Evolutionary conservation across 2,797 vertebrate genomes (phyloP).

Genomic region (Anisognathus igniventris): DNA sequence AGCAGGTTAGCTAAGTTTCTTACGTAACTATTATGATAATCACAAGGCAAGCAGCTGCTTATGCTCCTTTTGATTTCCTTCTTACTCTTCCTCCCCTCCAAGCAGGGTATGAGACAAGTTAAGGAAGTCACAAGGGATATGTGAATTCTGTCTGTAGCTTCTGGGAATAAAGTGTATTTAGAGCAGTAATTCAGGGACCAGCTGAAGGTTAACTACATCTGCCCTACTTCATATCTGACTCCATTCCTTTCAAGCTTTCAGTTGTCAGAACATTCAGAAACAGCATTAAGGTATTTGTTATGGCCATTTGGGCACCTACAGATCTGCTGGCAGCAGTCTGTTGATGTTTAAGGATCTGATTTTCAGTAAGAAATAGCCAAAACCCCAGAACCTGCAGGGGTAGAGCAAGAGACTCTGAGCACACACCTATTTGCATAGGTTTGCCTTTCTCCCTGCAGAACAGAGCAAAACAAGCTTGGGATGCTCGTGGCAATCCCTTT

Average conservation of each 20-base stretch:
- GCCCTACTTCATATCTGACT: background rate
- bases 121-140: background rate
- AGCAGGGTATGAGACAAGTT: background rate
- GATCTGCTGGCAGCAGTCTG: background rate
- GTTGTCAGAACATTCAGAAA: background rate
- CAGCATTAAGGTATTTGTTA: background rate
- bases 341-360: background rate
- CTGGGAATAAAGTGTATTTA: background rate
- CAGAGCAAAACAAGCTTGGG: background rate
- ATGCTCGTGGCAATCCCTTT: background rate
- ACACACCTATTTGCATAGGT: background rate
- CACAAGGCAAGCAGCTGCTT: constrained; percentile 60
- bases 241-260: background rate
- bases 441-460: background rate
- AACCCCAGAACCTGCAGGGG: background rate
- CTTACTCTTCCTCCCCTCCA: background rate
- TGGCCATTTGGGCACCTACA: background rate
- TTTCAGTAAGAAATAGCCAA: background rate
- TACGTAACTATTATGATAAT: constrained; percentile 7
- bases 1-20: constrained; percentile 54
- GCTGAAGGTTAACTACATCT: background rate
- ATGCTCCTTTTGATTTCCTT: constrained; percentile 35
- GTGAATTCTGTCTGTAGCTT: background rate
- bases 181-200: background rate
- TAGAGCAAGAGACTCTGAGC: background rate